Evolutionary conservation across 2,113 vertebrate genomes (phyloP).

Genomic region (Solea senegalensis): DNA sequence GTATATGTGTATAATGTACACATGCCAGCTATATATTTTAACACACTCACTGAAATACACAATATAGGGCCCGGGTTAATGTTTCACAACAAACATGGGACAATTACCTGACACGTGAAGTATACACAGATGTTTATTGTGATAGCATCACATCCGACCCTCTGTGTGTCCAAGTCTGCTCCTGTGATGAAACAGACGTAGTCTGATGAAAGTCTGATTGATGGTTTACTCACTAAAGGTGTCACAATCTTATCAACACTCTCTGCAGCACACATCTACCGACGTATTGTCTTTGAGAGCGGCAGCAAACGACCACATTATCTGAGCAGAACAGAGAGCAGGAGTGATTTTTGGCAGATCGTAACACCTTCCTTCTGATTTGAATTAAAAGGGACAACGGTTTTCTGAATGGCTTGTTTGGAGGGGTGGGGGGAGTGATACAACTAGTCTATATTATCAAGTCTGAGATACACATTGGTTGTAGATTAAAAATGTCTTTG

Average conservation of each 20-base stretch:
- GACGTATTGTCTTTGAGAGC: neutral
- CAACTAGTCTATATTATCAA: neutral
- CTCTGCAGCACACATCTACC: constrained; percentile 2
- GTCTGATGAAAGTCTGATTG: constrained; percentile 18
- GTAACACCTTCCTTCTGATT: constrained; percentile 18
- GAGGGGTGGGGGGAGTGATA: neutral
- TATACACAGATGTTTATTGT: constrained; percentile 4
- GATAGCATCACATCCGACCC: neutral
- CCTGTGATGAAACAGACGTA: constrained; percentile 2
- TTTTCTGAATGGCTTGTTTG: neutral
- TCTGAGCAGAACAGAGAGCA: constrained; percentile 8
- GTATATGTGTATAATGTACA: neutral
- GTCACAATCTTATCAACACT: constrained; percentile 24
- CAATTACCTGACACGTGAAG: neutral
- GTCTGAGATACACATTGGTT: constrained; percentile 34
- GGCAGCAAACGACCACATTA: constrained; percentile 10
- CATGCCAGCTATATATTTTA: neutral
- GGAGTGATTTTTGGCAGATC: neutral
- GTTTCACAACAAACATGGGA: neutral
- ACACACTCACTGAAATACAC: too few relatives aligned
- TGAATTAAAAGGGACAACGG: constrained; percentile 17
- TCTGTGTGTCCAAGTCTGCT: neutral
- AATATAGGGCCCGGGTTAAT: neutral
- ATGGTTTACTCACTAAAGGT: constrained; percentile 35
- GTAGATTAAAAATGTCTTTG: constrained; percentile 22